phyloP scores from a whole-genome alignment of 2,113 vertebrate genomes.

The Mirounga angustirostris region DNA sequence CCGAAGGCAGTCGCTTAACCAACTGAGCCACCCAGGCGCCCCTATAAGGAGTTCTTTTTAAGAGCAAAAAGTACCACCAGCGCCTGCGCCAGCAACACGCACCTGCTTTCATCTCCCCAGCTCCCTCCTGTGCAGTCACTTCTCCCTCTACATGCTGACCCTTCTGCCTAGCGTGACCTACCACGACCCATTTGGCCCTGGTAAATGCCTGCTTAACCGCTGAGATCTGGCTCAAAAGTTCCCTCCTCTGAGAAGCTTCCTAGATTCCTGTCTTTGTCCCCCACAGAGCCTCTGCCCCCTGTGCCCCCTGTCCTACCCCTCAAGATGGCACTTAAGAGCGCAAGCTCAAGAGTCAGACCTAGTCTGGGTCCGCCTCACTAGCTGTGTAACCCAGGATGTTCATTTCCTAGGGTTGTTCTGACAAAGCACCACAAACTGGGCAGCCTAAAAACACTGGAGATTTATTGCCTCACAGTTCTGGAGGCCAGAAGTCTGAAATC shows the following conservation, averaged over 20 bases:
- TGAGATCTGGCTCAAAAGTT: background rate
- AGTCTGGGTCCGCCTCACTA: too few relatives aligned
- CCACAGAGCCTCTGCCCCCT: too few relatives aligned
- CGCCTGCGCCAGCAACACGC: background rate
- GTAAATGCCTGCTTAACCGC: background rate
- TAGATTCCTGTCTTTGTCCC: background rate
- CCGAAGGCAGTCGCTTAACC: too few relatives aligned
- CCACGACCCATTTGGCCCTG: background rate
- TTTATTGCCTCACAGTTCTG: background rate
- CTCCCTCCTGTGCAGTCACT: accelerated
- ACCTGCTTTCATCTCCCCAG: background rate
- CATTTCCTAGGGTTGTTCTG: background rate
- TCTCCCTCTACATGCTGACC: background rate
- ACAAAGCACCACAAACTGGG: background rate
- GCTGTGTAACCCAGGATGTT: too few relatives aligned
- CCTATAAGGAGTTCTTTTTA: background rate
- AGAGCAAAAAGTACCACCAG: background rate
- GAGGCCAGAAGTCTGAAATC: background rate
- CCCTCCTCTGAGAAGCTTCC: background rate
- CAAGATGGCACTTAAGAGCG: background rate
- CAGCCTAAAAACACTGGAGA: background rate
- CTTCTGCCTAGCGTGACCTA: background rate
- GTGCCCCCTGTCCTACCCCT: background rate
- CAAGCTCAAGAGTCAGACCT: background rate
- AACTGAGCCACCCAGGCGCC: too few relatives aligned